Percentiles rank a stretch among this genome's conserved stretches.
These are phyloP conservation scores for Corvus moneduloides DNA, from an alignment of 2,113 vertebrate species.

Conservation along the genomic window DNA sequence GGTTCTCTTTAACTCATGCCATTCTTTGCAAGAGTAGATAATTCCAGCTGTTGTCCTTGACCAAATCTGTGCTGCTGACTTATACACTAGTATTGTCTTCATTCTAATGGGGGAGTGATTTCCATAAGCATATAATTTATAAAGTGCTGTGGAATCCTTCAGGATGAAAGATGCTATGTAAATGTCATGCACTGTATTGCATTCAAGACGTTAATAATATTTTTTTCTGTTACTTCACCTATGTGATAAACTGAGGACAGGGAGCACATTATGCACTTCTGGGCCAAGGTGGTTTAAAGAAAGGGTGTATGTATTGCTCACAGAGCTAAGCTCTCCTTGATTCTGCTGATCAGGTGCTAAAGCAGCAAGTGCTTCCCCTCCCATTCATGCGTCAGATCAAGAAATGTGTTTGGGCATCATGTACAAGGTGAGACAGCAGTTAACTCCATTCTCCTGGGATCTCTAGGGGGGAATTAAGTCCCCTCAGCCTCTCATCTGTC, in stretches of 20 bases:
- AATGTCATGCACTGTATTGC: not conserved
- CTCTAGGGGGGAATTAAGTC: not conserved
- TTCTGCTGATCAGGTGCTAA: not conserved
- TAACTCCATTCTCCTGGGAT: not conserved
- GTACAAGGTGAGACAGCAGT: not conserved
- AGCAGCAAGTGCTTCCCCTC: not conserved
- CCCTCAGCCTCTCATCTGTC: not conserved
- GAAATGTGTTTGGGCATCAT: not conserved
- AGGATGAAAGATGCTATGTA: slow-evolving; percentile 24
- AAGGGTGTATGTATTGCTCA: not conserved
- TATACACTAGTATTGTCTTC: not conserved
- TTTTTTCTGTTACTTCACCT: slow-evolving; percentile 17
- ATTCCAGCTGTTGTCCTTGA: slow-evolving; percentile 25
- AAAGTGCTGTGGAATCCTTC: slow-evolving; percentile 28
- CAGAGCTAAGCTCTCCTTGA: not conserved
- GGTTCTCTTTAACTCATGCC: not conserved
- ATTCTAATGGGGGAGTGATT: not conserved
- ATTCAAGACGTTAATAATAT: not conserved
- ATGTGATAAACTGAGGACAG: not conserved
- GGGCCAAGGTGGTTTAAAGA: not conserved
- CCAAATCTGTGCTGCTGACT: not conserved
- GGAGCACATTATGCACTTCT: not conserved
- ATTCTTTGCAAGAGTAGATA: not conserved
- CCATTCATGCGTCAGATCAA: not conserved
- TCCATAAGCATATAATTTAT: slow-evolving; percentile 23